Evolutionary conservation across 2,113 vertebrate genomes (phyloP), one percentile per base, ranked within the genome.

Genomic region (Hippotragus niger): DNA sequence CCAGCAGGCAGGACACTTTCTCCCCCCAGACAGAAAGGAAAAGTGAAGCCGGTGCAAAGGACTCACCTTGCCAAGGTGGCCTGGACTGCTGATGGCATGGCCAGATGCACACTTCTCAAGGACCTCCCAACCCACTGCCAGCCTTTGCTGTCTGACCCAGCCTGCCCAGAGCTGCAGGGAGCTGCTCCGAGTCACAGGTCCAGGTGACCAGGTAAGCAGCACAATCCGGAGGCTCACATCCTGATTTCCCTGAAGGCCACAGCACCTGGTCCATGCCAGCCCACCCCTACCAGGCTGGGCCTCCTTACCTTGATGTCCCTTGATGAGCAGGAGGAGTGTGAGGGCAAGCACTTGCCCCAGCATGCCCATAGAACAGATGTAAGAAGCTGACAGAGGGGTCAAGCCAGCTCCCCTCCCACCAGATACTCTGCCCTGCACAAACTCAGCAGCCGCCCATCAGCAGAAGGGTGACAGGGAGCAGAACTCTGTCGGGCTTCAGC

Each of bases 281-380:
- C 62, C 58, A 1, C n/a, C 36, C 81, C 74, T 0, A 3, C n/a
- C 47, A 60, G 43, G 31, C 25, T 9, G 21, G 83, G 33, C 40
- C 81, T 84, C 92, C 96, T 98, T 98, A 98, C 98, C 97, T 97
- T 96, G 60, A 12, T 36, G 9, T 53, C n/a, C 58, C 31, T 47
- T 6, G 55, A 95, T 33, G 74, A 97, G 9, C 64, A 98, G 80
- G 6, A 98, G 71, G 43, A 88, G 0, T 2, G 0, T n/a, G 17
- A 98, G 29, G 21, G 36, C 9, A 1, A 94, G 23, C 14, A 29
- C 14, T 74, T n/a, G 92, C 11, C 45, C 27, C 96, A 40, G 6
- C 97, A 98, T 98, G 47, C 57, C 90, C 74, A n/a, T 17, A 52
- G 25, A 19, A 55, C 40, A 40, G 19, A 19, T 74, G 36, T 40